Evolutionary conservation across 1,140 invertebrate genomes (phyloP).

Genomic region (Papilio xuthus): DNA sequence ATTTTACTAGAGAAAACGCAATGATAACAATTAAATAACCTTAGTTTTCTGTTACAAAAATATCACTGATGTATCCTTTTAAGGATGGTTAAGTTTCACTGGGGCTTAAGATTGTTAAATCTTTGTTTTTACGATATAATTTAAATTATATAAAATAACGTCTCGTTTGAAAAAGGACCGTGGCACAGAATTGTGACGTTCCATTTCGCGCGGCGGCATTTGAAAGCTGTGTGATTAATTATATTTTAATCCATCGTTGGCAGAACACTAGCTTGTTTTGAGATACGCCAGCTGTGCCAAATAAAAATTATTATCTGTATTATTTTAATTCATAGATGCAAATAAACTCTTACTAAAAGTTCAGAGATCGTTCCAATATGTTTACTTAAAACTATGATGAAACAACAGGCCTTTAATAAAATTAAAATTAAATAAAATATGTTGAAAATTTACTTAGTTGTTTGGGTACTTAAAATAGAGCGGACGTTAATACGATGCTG

Average conservation of each 20-base stretch:
- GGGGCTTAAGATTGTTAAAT: not conserved
- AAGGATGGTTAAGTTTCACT: no score
- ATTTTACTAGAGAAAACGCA: not conserved
- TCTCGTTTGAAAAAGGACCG: not conserved
- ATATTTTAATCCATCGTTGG: constrained; percentile 24
- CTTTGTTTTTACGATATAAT: not conserved
- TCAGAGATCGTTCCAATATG: not conserved
- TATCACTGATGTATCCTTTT: no score
- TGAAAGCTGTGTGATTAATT: constrained; percentile 31
- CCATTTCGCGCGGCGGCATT: not conserved
- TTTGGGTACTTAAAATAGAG: not conserved
- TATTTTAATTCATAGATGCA: not conserved
- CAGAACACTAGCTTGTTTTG: constrained; percentile 20
- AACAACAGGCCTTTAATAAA: no score
- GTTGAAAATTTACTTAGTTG: not conserved
- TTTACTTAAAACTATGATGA: no score
- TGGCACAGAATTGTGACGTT: not conserved
- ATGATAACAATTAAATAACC: not conserved
- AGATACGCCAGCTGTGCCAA: not conserved
- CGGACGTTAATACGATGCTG: not conserved
- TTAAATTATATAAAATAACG: no score
- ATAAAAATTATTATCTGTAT: not conserved
- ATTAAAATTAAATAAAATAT: not conserved
- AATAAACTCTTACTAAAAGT: not conserved
- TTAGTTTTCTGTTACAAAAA: not conserved